phyloP scores from a whole-genome alignment of 2,797 vertebrate genomes.

The Propithecus perrieri region DNA sequence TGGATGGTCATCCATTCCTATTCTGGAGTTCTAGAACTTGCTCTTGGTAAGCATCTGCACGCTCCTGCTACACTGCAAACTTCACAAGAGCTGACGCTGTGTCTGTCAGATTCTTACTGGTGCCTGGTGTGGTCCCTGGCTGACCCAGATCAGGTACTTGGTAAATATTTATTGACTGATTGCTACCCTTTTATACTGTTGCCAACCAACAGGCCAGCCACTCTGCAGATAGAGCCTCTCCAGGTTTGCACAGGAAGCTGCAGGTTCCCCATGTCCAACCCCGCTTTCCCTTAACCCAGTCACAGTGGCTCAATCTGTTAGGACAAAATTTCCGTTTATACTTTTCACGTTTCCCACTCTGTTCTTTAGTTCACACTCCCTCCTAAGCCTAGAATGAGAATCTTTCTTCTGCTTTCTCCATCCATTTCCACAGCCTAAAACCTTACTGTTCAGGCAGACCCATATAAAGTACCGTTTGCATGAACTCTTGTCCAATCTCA shows the following conservation, averaged over 20 bases:
- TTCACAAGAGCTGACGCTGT: not conserved
- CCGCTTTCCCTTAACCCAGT: not conserved
- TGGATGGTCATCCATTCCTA: not conserved
- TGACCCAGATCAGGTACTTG: not conserved
- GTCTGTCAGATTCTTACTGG: not conserved
- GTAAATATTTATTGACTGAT: not conserved
- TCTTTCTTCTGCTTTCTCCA: not conserved
- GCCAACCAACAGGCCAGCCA: not conserved
- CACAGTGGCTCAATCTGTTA: not conserved
- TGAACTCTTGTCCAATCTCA: not conserved
- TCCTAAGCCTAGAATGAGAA: not conserved
- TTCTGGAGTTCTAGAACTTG: not conserved
- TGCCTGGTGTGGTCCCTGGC: not conserved
- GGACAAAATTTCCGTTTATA: not conserved
- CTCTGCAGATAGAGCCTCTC: not conserved
- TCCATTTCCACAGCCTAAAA: not conserved
- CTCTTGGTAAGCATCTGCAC: not conserved
- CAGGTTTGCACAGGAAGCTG: not conserved
- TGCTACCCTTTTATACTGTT: not conserved
- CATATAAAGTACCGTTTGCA: not conserved
- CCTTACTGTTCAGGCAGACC: not conserved
- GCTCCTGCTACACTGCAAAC: not conserved
- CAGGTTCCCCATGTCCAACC: not conserved
- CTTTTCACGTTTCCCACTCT: not conserved
- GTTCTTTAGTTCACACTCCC: not conserved